A percentile compares a stretch with the other conserved stretches of the same genome.
These are phyloP conservation scores for Ormyrus rosae DNA, from an alignment of 2,888 invertebrate genomes.

Conservation along the genomic window DNA sequence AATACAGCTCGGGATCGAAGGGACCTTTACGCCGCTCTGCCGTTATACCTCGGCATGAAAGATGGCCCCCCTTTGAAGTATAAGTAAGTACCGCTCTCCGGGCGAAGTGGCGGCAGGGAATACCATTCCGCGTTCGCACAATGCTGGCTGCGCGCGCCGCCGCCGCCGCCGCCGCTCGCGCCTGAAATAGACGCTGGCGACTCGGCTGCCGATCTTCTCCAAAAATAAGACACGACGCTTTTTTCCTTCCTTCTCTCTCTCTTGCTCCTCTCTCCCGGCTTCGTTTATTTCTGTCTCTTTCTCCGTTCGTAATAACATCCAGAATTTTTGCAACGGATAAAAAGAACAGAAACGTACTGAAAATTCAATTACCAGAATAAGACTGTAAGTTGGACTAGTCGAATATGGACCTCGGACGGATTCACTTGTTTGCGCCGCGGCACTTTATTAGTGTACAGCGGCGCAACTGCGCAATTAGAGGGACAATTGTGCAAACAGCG, in stretches of 20 bases:
- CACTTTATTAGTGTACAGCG: background rate
- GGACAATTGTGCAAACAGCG: conserved; percentile 68
- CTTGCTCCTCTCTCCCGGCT: conserved; percentile 17
- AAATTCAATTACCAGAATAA: conserved; percentile 39
- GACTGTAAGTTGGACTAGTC: conserved; percentile 4
- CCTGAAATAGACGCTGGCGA: conserved; percentile 51
- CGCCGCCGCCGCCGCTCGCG: background rate
- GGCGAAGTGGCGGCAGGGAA: conserved; percentile 11
- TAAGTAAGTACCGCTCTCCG: conserved; percentile 29
- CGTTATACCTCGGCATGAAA: conserved; percentile 39
- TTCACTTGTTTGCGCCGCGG: conserved; percentile 9
- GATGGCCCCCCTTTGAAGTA: conserved; percentile 51
- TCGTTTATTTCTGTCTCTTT: conserved; percentile 41
- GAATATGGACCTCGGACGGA: background rate
- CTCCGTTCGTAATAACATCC: too few species aligned
- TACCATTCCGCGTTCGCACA: conserved; percentile 28
- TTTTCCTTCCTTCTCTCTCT: conserved; percentile 7
- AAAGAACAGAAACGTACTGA: conserved; percentile 21
- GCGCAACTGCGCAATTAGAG: conserved; percentile 64
- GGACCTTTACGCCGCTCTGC: conserved; percentile 47
- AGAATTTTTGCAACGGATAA: background rate
- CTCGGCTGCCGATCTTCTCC: conserved; percentile 55
- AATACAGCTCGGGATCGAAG: conserved; percentile 11
- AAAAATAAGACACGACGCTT: conserved; percentile 50
- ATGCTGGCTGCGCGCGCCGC: conserved; percentile 19